Percentiles rank a stretch among this genome's conserved stretches.
phyloP scores from a whole-genome alignment of 2,888 invertebrate genomes.

The Laothoe populi region DNA sequence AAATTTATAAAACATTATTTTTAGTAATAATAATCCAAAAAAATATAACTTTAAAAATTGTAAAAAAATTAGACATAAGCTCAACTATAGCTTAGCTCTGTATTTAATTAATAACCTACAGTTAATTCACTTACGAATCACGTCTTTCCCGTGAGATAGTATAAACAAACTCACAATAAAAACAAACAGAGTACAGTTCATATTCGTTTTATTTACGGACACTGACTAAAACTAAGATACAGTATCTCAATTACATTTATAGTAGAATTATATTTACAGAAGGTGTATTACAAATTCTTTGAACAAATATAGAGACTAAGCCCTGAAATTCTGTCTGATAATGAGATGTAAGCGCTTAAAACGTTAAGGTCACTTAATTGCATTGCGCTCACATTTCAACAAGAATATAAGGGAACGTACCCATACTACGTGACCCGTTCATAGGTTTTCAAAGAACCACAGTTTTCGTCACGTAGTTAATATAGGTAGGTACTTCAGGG shows the following conservation, averaged over 20 bases:
- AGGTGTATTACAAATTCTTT: constrained; percentile 9
- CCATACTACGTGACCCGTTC: too few species aligned
- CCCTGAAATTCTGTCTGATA: neutral
- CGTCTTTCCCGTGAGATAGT: constrained; percentile 33
- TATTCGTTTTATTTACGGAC: constrained; percentile 12
- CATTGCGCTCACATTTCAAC: neutral
- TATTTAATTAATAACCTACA: neutral
- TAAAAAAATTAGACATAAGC: too few species aligned
- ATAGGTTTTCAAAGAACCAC: too few species aligned
- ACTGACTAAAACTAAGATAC: constrained; percentile 4
- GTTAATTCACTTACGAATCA: constrained; percentile 39
- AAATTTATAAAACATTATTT: neutral
- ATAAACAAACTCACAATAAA: constrained; percentile 7
- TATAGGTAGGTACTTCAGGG: too few species aligned
- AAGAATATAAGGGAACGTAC: too few species aligned
- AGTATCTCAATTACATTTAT: constrained; percentile 1
- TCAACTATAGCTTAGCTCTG: too few species aligned
- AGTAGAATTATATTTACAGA: constrained; percentile 7
- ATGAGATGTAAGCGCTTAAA: neutral
- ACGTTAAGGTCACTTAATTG: constrained; percentile 7
- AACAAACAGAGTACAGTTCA: constrained; percentile 3
- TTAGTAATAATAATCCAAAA: too few species aligned
- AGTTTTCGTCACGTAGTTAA: too few species aligned
- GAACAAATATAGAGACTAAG: constrained; percentile 1
- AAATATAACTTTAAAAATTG: too few species aligned